phyloP scores from a whole-genome alignment of 2,888 invertebrate genomes.

The Meiosimyza platycephala region DNA sequence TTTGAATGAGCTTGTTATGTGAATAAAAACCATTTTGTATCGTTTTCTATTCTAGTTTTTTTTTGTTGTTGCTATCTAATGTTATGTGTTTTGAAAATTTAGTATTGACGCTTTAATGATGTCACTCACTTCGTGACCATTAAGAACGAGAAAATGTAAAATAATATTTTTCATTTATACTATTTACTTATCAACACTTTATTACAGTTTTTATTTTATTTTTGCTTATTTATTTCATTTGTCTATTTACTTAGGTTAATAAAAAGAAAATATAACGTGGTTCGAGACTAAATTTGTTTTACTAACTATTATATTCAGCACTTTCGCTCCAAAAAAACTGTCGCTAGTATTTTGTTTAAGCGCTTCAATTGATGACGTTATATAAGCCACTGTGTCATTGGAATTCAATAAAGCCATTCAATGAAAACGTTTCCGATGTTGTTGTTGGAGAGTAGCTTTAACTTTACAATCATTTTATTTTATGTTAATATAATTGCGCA shows the following conservation, averaged over 20 bases:
- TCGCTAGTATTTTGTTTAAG: neutral
- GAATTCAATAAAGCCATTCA: conserved; percentile 8
- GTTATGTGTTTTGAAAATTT: conserved; percentile 13
- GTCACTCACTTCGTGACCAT: conserved; percentile 26
- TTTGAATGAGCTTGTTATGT: conserved; percentile 59
- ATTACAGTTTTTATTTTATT: neutral
- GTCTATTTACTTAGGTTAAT: neutral
- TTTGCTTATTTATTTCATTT: conserved; percentile 2
- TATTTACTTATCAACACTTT: neutral
- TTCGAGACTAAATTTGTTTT: too few relatives aligned
- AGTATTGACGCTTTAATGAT: conserved; percentile 25
- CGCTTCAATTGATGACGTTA: neutral
- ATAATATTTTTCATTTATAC: neutral
- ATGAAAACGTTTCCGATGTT: neutral
- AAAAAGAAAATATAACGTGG: neutral
- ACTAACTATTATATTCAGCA: neutral
- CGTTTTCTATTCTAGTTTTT: conserved; percentile 12
- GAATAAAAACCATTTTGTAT: conserved; percentile 42
- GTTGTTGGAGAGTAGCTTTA: too few relatives aligned
- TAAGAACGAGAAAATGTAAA: neutral
- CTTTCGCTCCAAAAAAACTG: conserved; percentile 14
- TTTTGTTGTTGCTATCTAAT: conserved; percentile 4
- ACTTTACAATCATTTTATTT: too few relatives aligned
- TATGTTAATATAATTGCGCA: neutral
- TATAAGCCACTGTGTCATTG: conserved; percentile 18